These are phyloP conservation scores for Amphipyra tragopoginis DNA, from an alignment of 2,888 invertebrate species.

Conservation along the genomic window DNA sequence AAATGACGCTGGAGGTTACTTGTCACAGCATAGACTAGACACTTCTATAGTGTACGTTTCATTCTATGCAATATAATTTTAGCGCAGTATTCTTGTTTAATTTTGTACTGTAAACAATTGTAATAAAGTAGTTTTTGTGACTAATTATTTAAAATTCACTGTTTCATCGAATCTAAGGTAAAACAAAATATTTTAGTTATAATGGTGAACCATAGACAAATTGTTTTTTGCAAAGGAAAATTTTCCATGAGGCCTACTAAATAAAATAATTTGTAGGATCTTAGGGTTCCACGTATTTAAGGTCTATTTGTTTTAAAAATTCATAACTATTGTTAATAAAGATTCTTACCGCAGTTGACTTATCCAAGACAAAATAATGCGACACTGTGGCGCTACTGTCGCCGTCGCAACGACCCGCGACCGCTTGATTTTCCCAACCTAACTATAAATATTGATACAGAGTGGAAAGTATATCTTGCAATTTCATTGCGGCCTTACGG, in stretches of 20 bases:
- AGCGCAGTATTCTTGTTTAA: accelerated
- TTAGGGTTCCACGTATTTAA: too few species aligned
- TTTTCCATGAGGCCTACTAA: background rate
- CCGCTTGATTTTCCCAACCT: too few species aligned
- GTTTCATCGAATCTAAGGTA: background rate
- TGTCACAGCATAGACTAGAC: constrained; percentile 61
- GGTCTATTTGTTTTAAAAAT: too few species aligned
- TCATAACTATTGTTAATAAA: too few species aligned
- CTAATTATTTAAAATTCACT: background rate
- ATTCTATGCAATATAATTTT: constrained; percentile 31
- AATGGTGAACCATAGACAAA: background rate
- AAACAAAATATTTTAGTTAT: background rate
- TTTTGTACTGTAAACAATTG: background rate
- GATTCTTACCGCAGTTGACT: too few species aligned
- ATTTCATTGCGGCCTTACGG: too few species aligned
- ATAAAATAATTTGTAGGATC: too few species aligned
- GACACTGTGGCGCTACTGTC: too few species aligned
- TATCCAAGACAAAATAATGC: too few species aligned
- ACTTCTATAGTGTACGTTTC: constrained; percentile 49
- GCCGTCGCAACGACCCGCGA: too few species aligned
- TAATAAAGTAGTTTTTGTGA: background rate
- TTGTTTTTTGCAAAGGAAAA: constrained; percentile 1
- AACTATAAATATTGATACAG: too few species aligned
- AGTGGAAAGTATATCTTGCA: too few species aligned
- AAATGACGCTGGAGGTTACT: constrained; percentile 59